phyloP scores from a whole-genome alignment of 2,888 invertebrate genomes.

The Parnassius smintheus region DNA sequence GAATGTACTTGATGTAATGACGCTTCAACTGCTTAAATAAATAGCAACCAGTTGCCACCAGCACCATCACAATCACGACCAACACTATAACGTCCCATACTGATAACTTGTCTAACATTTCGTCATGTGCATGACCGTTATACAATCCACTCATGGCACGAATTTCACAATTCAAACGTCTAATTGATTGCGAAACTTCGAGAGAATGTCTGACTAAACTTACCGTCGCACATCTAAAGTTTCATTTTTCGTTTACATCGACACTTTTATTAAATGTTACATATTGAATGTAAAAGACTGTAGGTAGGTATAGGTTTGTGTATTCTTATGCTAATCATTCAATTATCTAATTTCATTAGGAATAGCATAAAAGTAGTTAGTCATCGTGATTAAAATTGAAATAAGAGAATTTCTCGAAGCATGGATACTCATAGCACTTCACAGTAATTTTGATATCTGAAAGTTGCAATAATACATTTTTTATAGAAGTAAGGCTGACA shows the following conservation, averaged over 20 bases:
- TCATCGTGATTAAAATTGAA: too few species aligned
- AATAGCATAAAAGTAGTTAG: too few species aligned
- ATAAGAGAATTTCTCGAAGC: too few species aligned
- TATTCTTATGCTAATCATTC: too few species aligned
- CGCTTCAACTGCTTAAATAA: slow-evolving; percentile 41
- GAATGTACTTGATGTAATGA: slow-evolving; percentile 40
- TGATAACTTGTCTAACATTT: slow-evolving; percentile 47
- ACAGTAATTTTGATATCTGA: too few species aligned
- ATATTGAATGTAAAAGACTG: too few species aligned
- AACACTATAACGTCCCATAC: slow-evolving; percentile 45
- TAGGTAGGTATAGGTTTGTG: too few species aligned
- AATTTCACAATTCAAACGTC: neutral
- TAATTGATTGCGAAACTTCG: slow-evolving; percentile 4
- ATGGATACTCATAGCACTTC: too few species aligned
- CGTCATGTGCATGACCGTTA: slow-evolving; percentile 48
- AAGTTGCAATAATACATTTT: too few species aligned
- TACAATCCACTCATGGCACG: slow-evolving; percentile 29
- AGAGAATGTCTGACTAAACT: neutral
- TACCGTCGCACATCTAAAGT: neutral
- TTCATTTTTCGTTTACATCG: slow-evolving; percentile 8
- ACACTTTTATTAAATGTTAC: slow-evolving; percentile 1
- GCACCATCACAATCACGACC: slow-evolving; percentile 37
- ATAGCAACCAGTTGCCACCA: slow-evolving; percentile 40
- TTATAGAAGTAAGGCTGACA: too few species aligned
- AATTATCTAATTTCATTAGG: too few species aligned